These are phyloP conservation scores for Seladonia tumulorum DNA, from an alignment of 2,888 invertebrate genomes.

Conservation along the genomic window DNA sequence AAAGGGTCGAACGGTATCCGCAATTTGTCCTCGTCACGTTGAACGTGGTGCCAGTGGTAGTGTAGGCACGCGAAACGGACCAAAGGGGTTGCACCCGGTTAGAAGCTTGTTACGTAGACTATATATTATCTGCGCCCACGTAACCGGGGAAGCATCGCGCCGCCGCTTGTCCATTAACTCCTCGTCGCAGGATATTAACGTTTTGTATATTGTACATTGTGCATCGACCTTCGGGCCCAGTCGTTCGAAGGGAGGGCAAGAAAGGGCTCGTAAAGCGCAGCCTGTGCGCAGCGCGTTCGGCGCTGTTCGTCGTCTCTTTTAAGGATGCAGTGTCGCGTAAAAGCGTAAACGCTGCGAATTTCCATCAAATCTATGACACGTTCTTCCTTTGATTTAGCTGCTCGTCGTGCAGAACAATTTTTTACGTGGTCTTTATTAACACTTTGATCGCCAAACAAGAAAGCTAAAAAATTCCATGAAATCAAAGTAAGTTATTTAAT, in stretches of 20 bases:
- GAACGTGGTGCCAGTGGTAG: constrained; percentile 29
- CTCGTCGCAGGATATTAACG: constrained; percentile 77
- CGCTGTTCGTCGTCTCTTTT: background rate
- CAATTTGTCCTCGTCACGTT: constrained; percentile 81
- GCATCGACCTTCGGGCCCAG: background rate
- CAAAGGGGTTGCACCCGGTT: constrained; percentile 70
- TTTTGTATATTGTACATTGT: constrained; percentile 66
- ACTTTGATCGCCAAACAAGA: no score
- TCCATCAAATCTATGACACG: no score
- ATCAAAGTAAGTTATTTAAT: no score
- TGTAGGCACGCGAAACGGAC: constrained; percentile 56
- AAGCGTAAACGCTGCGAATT: background rate
- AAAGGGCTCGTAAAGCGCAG: constrained; percentile 67
- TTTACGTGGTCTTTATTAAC: no score
- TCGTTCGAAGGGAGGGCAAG: constrained; percentile 32
- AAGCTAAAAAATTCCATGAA: no score
- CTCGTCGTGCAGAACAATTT: no score
- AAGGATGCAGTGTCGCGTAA: background rate
- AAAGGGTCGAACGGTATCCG: constrained; percentile 61
- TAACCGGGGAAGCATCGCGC: constrained; percentile 43
- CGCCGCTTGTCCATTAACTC: constrained; percentile 75
- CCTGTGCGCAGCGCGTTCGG: constrained; percentile 28
- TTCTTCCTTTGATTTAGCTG: no score
- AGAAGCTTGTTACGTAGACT: constrained; percentile 71
- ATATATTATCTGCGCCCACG: constrained; percentile 68